Base-by-base conservation (phyloP, 2,888 invertebrate genomes). In the Drosophila percnosoma region DNA sequence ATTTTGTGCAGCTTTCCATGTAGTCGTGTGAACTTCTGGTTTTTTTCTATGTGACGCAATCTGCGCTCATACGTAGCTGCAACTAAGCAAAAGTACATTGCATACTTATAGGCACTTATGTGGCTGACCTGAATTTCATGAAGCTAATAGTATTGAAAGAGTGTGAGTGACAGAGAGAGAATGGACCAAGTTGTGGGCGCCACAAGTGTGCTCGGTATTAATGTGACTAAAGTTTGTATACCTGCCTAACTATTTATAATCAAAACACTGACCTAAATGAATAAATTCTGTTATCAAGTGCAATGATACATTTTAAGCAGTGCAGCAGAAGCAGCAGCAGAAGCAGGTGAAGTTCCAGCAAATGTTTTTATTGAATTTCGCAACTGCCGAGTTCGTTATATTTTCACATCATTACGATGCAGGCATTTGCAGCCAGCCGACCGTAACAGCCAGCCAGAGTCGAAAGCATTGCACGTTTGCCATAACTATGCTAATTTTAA, bases 401-500 rank as follows among this genome's bases (percentile, higher is more conserved):
- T 78, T 74, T 77, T 63, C 74, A 90, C 90, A 87, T 88, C 86
- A 85, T 87, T 87, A 88, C 82, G 73, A 77, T 40, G 58, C 53
- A 53, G 31, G 33, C 34, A 69, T 53, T 63, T 45, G 48, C 31
- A 51, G 73, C 48, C 54, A 70, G 38, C 59, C 48, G 52, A 53
- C 42, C 52, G 36, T 40, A 69, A 59, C 33, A 53, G 69, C 53
- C 33, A 53, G 69, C 38, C 48, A 49, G 69, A 58, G 40, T 18
- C 27, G 58, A 34, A 54, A 33, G 53, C 34, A 31, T 34, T 27
- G 69, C 57, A 68, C 45, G 76, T 78, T 72, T 71, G 73, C 78
- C 71, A 76, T 87, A 90, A 87, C 86, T 87, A 87, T 90, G 86
- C 90, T 87, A 90, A 87, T 87, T 90, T 88, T 74, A 82, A 74